These are phyloP conservation scores for Myxocyprinus asiaticus DNA, from an alignment of 2,113 vertebrate species.

Conservation along the genomic window DNA sequence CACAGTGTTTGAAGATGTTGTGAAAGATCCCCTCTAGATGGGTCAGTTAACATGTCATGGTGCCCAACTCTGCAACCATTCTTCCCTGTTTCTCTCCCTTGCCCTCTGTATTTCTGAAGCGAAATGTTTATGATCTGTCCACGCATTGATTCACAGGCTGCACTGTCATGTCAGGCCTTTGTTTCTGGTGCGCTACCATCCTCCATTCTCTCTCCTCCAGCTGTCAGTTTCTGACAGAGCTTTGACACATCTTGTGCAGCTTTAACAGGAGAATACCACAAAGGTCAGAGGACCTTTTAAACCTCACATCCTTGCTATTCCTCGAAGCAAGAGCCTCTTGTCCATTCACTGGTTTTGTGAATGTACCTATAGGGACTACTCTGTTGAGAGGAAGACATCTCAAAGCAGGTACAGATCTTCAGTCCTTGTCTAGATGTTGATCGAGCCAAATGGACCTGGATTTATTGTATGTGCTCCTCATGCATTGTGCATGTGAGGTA, in stretches of 20 bases:
- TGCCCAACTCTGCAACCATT: slow-evolving; percentile 21
- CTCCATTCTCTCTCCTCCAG: slow-evolving; percentile 65
- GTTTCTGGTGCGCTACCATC: slow-evolving; percentile 70
- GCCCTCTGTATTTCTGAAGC: slow-evolving; percentile 44
- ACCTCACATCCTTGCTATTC: slow-evolving; percentile 64
- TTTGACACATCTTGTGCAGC: slow-evolving; percentile 69
- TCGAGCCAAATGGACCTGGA: slow-evolving; percentile 67
- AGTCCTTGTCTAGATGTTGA: slow-evolving; percentile 66
- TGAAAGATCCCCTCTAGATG: slow-evolving; percentile 40
- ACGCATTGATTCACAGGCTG: slow-evolving; percentile 71
- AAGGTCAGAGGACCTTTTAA: slow-evolving; percentile 70
- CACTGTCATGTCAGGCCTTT: slow-evolving; percentile 69
- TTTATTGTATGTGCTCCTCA: slow-evolving; percentile 66
- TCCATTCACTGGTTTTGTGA: slow-evolving; percentile 69
- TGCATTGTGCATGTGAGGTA: slow-evolving; percentile 67
- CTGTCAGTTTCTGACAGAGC: slow-evolving; percentile 71
- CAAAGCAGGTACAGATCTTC: slow-evolving; percentile 71
- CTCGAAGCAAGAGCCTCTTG: slow-evolving; percentile 61
- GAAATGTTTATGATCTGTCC: slow-evolving; percentile 52
- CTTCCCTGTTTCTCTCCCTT: slow-evolving; percentile 29
- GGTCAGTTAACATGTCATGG: slow-evolving; percentile 41
- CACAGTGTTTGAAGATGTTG: slow-evolving; percentile 46
- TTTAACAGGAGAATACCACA: slow-evolving; percentile 69
- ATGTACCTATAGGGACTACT: slow-evolving; percentile 67
- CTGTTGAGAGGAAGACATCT: slow-evolving; percentile 64